phyloP scores from a whole-genome alignment of 2,113 vertebrate genomes.

The Glaucidium brasilianum region DNA sequence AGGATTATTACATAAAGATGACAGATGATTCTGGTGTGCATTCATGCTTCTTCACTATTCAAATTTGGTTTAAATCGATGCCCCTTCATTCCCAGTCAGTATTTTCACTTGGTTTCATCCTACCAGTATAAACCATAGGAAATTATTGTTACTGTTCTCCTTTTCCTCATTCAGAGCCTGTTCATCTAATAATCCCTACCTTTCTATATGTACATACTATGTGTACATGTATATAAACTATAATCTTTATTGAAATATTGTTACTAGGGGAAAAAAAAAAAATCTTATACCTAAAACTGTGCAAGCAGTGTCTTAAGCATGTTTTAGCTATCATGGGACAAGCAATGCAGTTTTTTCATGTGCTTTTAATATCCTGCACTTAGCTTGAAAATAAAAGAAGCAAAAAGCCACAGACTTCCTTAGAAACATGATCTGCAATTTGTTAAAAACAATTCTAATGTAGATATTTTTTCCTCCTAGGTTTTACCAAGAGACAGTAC shows the following conservation, averaged over 20 bases:
- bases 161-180: background rate
- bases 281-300: background rate
- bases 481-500: background rate
- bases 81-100: background rate
- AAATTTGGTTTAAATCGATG: background rate
- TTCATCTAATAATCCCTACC: background rate
- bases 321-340: background rate
- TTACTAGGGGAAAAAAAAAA: background rate
- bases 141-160: background rate
- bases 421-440: background rate
- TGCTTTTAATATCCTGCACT: background rate
- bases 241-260: background rate
- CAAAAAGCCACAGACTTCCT: background rate
- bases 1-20: background rate
- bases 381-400: background rate
- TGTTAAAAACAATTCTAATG: constrained; percentile 33
- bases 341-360: background rate
- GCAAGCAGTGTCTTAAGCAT: background rate
- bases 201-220: background rate
- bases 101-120: background rate
- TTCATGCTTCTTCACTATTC: rapidly evolving
- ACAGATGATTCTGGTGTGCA: background rate
- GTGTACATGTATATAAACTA: background rate
- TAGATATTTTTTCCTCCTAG: constrained; percentile 37
- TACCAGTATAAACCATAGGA: background rate